Evolutionary conservation across 2,888 invertebrate species (phyloP).

Genomic region (Bruchidius siliquastri): DNA sequence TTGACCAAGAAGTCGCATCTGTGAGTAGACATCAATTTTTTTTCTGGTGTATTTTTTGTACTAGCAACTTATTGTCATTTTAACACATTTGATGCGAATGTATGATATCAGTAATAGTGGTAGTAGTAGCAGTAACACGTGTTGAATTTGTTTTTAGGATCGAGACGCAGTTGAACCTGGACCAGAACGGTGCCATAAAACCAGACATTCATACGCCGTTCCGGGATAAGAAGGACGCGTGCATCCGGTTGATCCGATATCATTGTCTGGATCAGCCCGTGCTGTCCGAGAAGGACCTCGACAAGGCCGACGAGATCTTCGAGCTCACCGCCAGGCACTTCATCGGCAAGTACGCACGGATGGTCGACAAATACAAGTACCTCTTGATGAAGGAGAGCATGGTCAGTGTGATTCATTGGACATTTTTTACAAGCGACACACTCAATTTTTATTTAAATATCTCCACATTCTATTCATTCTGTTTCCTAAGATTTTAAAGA

Average conservation of each 20-base stretch:
- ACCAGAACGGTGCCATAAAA: slow-evolving; percentile 68
- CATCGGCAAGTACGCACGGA: slow-evolving; percentile 63
- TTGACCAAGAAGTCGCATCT: slow-evolving; percentile 43
- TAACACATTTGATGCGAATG: no score
- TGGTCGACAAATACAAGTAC: slow-evolving; percentile 70
- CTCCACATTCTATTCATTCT: no score
- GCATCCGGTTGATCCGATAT: slow-evolving; percentile 69
- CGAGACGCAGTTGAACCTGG: slow-evolving; percentile 68
- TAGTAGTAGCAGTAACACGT: no score
- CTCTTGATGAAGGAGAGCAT: slow-evolving; percentile 72
- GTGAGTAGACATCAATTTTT: slow-evolving; percentile 33
- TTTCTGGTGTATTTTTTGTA: no score
- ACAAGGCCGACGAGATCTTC: slow-evolving; percentile 66
- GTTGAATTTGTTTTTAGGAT: slow-evolving; percentile 49
- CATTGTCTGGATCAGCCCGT: slow-evolving; percentile 70
- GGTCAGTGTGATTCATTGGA: slow-evolving; percentile 54
- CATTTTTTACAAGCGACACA: no score
- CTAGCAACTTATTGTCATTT: no score
- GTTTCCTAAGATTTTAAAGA: no score
- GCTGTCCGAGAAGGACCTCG: slow-evolving; percentile 57
- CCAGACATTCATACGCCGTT: slow-evolving; percentile 73
- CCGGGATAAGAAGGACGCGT: slow-evolving; percentile 66
- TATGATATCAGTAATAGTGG: no score
- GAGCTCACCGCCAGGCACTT: slow-evolving; percentile 64
- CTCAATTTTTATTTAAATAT: no score